Conservation (phyloP, 2,797 vertebrate genomes). For the Crypturellus tataupa region DNA sequence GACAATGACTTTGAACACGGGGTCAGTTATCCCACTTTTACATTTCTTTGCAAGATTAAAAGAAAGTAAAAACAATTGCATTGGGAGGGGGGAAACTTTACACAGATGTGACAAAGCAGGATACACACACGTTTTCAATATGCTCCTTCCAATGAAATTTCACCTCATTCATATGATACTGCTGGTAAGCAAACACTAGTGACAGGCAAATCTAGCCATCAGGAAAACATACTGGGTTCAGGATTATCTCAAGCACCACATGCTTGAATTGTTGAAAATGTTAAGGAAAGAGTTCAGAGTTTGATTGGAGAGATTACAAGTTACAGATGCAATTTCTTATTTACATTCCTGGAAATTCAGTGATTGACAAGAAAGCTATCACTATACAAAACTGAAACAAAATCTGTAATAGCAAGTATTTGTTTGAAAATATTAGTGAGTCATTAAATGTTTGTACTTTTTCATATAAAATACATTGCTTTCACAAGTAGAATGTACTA, state of each 20-base stretch:
- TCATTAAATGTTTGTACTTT: not conserved
- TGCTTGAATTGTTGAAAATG: slow-evolving; percentile 73
- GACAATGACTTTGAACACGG: slow-evolving; percentile 82
- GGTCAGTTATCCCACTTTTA: slow-evolving; percentile 81
- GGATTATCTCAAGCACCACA: slow-evolving; percentile 69
- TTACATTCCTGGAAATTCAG: slow-evolving; percentile 48
- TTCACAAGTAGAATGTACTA: not conserved
- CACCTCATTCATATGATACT: slow-evolving; percentile 76
- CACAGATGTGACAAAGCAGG: slow-evolving; percentile 79
- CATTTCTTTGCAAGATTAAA: slow-evolving; percentile 84
- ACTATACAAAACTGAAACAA: slow-evolving; percentile 17
- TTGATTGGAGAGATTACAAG: slow-evolving; percentile 39
- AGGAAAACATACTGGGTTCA: slow-evolving; percentile 76
- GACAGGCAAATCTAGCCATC: slow-evolving; percentile 78
- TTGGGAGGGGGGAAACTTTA: slow-evolving; percentile 53
- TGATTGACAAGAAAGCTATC: slow-evolving; percentile 27
- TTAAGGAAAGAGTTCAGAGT: slow-evolving; percentile 47
- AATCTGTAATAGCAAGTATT: not conserved
- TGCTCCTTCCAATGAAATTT: slow-evolving; percentile 79
- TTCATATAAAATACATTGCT: not conserved
- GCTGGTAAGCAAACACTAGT: slow-evolving; percentile 80
- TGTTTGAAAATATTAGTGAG: slow-evolving; percentile 33
- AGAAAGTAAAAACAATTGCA: slow-evolving; percentile 82
- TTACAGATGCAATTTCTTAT: slow-evolving; percentile 50
- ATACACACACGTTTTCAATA: slow-evolving; percentile 85